Conservation (phyloP, 2,113 vertebrate genomes). For the Hymenochirus boettgeri region DNA sequence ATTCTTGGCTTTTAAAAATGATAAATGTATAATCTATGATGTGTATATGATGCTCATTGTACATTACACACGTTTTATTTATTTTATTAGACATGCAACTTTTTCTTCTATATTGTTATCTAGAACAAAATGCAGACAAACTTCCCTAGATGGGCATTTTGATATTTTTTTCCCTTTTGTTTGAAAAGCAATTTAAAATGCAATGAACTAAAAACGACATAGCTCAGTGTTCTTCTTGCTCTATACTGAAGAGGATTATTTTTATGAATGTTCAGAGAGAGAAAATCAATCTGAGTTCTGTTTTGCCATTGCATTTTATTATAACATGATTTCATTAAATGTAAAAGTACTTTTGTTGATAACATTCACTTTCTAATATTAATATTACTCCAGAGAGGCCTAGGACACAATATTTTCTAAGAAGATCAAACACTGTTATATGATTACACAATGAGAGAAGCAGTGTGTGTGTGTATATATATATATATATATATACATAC, state of each 20-base stretch:
- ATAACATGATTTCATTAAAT: constrained; percentile 25
- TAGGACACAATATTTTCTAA: constrained; percentile 9
- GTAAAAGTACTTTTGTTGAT: constrained; percentile 17
- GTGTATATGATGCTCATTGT: too few species aligned
- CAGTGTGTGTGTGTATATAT: too few species aligned
- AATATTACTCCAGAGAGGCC: constrained; percentile 8
- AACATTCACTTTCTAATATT: background rate
- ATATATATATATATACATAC: too few species aligned
- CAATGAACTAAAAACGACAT: constrained; percentile 12
- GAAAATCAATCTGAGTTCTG: constrained; percentile 29
- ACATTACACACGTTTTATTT: too few species aligned
- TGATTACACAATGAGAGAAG: too few species aligned
- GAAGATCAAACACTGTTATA: too few species aligned
- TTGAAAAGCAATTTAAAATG: background rate
- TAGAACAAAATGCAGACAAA: too few species aligned
- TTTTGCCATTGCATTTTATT: constrained; percentile 29
- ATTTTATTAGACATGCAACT: too few species aligned
- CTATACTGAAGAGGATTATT: constrained; percentile 5
- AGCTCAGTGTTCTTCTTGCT: constrained; percentile 12
- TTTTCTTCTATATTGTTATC: too few species aligned
- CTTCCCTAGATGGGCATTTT: too few species aligned
- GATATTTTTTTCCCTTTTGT: background rate
- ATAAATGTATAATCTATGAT: too few species aligned
- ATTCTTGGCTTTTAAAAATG: too few species aligned
- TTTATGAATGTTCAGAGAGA: constrained; percentile 30